Conservation (phyloP, 2,797 vertebrate species). For the Platalea minor region DNA sequence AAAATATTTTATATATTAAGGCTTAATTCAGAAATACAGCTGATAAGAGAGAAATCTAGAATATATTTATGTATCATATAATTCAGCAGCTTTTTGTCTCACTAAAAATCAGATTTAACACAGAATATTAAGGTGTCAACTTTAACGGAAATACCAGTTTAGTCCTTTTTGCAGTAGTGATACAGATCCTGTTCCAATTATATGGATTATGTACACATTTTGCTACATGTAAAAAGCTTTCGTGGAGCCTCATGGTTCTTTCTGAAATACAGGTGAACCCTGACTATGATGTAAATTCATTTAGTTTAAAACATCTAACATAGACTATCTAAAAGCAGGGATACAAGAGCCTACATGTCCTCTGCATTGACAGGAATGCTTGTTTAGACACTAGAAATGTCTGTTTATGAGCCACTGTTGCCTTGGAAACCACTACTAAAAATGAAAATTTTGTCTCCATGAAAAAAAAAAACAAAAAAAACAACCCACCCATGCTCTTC, state of each 20-base stretch:
- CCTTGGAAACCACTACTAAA: slow-evolving; percentile 32
- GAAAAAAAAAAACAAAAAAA: neutral
- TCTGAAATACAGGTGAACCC: neutral
- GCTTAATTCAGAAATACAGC: slow-evolving; percentile 22
- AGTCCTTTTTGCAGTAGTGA: neutral
- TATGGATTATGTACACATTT: neutral
- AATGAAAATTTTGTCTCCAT: neutral
- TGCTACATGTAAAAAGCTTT: neutral
- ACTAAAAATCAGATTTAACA: neutral
- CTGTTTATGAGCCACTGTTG: neutral
- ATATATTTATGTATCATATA: neutral
- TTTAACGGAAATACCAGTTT: neutral
- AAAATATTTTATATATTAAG: neutral
- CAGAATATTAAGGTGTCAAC: neutral
- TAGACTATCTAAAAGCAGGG: neutral
- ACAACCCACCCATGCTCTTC: neutral
- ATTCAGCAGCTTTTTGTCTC: neutral
- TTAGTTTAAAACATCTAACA: neutral
- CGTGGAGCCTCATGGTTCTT: neutral
- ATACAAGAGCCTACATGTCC: neutral
- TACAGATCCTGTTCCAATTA: neutral
- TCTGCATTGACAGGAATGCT: neutral
- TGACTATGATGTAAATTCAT: neutral
- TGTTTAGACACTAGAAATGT: neutral
- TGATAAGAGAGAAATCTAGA: neutral